These are phyloP conservation scores for Xestia c-nigrum DNA, from an alignment of 2,888 invertebrate species.

Conservation along the genomic window DNA sequence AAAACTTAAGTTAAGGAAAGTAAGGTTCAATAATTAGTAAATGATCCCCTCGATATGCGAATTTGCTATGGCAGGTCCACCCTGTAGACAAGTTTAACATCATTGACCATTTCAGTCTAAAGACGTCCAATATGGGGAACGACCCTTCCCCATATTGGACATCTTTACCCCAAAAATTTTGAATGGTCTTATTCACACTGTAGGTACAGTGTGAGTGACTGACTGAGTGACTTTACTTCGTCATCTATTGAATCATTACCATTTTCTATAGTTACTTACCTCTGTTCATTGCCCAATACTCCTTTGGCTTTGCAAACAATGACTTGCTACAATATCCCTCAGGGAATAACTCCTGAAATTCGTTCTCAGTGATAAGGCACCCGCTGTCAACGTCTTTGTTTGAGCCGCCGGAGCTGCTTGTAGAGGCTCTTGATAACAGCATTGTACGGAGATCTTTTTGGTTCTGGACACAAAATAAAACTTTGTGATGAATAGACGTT, in stretches of 20 bases:
- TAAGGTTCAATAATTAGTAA: too few species aligned
- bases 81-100: not conserved
- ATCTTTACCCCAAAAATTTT: not conserved
- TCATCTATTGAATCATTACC: not conserved
- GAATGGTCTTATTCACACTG: not conserved
- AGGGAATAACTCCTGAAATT: slow-evolving; percentile 78
- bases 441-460: slow-evolving; percentile 84
- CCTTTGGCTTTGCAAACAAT: slow-evolving; percentile 67
- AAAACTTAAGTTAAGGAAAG: too few species aligned
- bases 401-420: slow-evolving; percentile 66
- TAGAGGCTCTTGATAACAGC: slow-evolving; percentile 73
- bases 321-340: slow-evolving; percentile 70
- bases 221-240: not conserved
- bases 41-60: too few species aligned
- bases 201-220: too few species aligned
- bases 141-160: too few species aligned
- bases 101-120: not conserved
- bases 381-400: slow-evolving; percentile 49
- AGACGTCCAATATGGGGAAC: not conserved
- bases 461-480: slow-evolving; percentile 67
- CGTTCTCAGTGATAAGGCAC: slow-evolving; percentile 73
- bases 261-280: slow-evolving; percentile 66
- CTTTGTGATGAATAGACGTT: not conserved
- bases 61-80: too few species aligned
- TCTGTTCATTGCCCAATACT: slow-evolving; percentile 78